These are phyloP conservation scores for Dipodomys spectabilis DNA, from an alignment of 2,113 vertebrate species.

Conservation along the genomic window DNA sequence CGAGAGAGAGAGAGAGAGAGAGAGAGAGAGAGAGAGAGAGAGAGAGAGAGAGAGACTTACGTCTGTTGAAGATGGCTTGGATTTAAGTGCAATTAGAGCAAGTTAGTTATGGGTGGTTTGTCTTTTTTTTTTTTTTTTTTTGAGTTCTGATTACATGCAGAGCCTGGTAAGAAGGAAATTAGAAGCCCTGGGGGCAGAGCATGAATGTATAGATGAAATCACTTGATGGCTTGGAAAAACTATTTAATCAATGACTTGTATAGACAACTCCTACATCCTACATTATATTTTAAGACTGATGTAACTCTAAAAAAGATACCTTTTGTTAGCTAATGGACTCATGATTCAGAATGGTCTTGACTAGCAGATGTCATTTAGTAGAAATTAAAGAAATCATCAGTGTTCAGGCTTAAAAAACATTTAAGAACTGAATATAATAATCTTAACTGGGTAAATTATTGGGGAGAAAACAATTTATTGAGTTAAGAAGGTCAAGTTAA, in stretches of 20 bases:
- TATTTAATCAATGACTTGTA: constrained; percentile 25
- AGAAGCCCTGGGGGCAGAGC: not conserved
- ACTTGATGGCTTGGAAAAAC: not conserved
- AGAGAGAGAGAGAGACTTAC: not conserved
- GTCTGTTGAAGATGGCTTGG: constrained; percentile 59
- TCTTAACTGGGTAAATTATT: not conserved
- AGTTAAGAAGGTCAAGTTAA: constrained; percentile 37
- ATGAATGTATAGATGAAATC: constrained; percentile 3
- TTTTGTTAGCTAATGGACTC: not conserved
- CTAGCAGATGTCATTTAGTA: not conserved
- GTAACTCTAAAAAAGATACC: not conserved
- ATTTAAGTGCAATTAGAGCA: constrained; percentile 62
- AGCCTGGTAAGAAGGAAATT: constrained; percentile 42
- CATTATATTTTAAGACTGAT: not conserved
- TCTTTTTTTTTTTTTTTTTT: not conserved
- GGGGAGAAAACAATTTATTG: not conserved
- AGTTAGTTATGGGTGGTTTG: constrained; percentile 63
- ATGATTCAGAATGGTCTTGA: constrained; percentile 22
- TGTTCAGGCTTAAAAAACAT: constrained; percentile 15
- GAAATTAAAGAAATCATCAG: not conserved
- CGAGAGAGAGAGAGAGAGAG: not conserved
- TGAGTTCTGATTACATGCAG: constrained; percentile 45
- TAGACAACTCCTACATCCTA: not conserved
- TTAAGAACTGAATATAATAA: not conserved
- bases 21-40: no score